These are phyloP conservation scores for Clepsis dumicolana DNA, from an alignment of 2,888 invertebrate species.

Conservation along the genomic window DNA sequence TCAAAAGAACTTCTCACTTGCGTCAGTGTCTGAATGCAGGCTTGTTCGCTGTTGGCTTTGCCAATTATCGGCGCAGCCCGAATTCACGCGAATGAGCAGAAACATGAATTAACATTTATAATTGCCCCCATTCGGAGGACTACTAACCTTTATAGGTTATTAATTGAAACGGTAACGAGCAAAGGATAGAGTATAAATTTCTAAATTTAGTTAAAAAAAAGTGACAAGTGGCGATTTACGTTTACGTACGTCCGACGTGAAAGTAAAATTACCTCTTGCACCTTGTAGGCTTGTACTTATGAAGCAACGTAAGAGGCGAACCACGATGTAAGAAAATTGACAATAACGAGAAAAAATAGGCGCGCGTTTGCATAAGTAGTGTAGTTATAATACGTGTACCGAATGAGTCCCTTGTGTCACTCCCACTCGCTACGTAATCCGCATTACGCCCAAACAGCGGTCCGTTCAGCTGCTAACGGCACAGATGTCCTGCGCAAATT, in stretches of 20 bases:
- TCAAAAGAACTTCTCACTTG: slow-evolving; percentile 52
- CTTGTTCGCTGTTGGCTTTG: slow-evolving; percentile 52
- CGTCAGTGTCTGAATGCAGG: slow-evolving; percentile 46
- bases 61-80: slow-evolving; percentile 54
- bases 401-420: slow-evolving; percentile 24
- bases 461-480: slow-evolving; percentile 79
- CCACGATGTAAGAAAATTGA: background rate
- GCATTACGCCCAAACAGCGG: slow-evolving; percentile 34
- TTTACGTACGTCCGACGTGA: background rate
- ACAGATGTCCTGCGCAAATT: slow-evolving; percentile 85
- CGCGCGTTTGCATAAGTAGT: slow-evolving; percentile 6
- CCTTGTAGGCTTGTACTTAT: too few relatives aligned
- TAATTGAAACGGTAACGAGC: background rate
- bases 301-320: too few relatives aligned
- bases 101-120: slow-evolving; percentile 33
- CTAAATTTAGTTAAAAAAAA: too few relatives aligned
- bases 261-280: background rate
- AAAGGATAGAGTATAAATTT: background rate
- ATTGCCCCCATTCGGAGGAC: slow-evolving; percentile 27
- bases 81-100: slow-evolving; percentile 47
- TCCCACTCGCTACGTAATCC: slow-evolving; percentile 38
- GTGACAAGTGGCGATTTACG: too few relatives aligned
- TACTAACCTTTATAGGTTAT: slow-evolving; percentile 2
- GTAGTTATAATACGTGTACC: slow-evolving; percentile 26
- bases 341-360: slow-evolving; percentile 7